A percentile compares a stretch with the other conserved stretches of the same genome.
Evolutionary conservation across 2,113 vertebrate species (phyloP).

Genomic region (Nycticorax nycticorax): DNA sequence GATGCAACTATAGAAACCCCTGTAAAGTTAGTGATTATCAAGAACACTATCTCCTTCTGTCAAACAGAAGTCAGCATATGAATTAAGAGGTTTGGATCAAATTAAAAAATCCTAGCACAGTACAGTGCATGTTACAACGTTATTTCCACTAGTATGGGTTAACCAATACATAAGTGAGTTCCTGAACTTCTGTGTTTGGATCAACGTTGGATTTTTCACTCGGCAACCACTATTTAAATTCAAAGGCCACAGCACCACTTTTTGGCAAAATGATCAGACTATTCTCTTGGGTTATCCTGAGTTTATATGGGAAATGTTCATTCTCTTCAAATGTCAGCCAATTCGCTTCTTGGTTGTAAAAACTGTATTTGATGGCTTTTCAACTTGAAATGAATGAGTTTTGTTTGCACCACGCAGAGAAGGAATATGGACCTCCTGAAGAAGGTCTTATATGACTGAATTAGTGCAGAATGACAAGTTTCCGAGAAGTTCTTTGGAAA

Average conservation of each 20-base stretch:
- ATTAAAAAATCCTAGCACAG: neutral
- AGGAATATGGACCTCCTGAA: neutral
- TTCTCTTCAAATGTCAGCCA: constrained; percentile 17
- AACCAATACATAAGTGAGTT: neutral
- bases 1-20: neutral
- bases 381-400: neutral
- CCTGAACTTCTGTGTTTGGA: neutral
- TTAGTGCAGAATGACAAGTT: neutral
- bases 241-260: neutral
- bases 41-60: neutral
- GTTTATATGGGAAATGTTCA: neutral
- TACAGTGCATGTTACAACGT: neutral
- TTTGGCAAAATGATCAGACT: neutral
- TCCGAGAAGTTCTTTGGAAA: neutral
- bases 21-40: neutral
- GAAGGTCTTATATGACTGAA: neutral
- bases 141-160: neutral
- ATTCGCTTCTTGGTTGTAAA: constrained; percentile 5
- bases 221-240: neutral
- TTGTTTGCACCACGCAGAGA: neutral
- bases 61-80: neutral
- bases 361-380: neutral
- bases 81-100: neutral
- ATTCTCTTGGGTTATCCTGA: neutral
- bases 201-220: neutral